phyloP scores from a whole-genome alignment of 2,113 vertebrate species.

The Siniperca knerii region DNA sequence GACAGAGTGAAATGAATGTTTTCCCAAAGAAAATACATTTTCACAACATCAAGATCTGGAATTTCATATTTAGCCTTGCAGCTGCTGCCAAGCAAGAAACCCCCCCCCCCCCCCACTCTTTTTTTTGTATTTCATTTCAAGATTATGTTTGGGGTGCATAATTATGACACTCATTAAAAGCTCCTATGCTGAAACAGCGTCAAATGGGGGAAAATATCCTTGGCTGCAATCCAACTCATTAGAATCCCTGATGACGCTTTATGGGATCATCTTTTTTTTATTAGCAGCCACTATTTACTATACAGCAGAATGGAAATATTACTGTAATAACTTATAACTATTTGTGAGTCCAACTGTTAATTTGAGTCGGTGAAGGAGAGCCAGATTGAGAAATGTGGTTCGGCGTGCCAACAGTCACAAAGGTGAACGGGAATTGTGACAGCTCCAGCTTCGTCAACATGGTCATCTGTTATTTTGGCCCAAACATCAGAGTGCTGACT shows the following conservation, averaged over 20 bases:
- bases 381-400: conserved; percentile 63
- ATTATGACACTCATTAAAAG: conserved; percentile 82
- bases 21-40: conserved; percentile 65
- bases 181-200: conserved; percentile 71
- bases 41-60: conserved; percentile 57
- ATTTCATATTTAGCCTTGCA: conserved; percentile 60
- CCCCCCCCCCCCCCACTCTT: neutral
- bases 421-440: conserved; percentile 66
- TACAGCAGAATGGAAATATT: conserved; percentile 74
- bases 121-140: conserved; percentile 76
- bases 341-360: conserved; percentile 69
- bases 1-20: conserved; percentile 62
- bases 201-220: conserved; percentile 75
- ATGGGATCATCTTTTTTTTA: conserved; percentile 68
- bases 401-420: conserved; percentile 59
- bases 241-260: conserved; percentile 76
- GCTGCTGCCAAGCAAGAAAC: conserved; percentile 60
- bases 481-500: conserved; percentile 57
- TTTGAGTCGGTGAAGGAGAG: conserved; percentile 67
- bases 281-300: conserved; percentile 74
- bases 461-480: conserved; percentile 73
- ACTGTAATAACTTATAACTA: conserved; percentile 79
- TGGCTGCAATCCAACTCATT: conserved; percentile 81
- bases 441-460: conserved; percentile 60
- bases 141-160: conserved; percentile 81